Base-by-base conservation (phyloP, 2,888 invertebrate genomes). In the Callyntrura guangdongensis region DNA sequence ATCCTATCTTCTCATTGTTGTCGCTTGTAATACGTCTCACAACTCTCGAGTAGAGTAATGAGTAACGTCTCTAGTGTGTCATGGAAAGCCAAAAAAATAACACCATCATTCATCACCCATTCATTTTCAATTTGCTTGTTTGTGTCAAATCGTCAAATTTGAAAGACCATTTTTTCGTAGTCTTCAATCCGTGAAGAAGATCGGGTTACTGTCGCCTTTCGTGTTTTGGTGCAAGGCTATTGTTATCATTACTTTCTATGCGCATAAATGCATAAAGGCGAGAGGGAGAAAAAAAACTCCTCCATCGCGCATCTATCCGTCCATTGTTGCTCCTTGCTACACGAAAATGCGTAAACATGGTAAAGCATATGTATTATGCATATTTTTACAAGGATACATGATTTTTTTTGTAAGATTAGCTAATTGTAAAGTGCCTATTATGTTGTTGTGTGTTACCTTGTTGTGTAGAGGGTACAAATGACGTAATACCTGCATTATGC, bases 211-310 rank as follows among this genome's bases (percentile, higher is more conserved):
- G 25, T n/a, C 3, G 47, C 36, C 27, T 17, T 59, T 72, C 72
- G 12, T 72, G 47, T 85, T 85, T 85, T 85, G 72, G 85, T 85
- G 85, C 85, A 85, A 85, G 85, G 85, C 85, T 72, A 14, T 53
- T 72, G 22, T 85, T 53, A 53, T 53, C 45, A 64, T 64, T 47
- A 47, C 12, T 47, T 59, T 12, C 8, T 8, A 9, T 25, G 14
- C 9, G 22, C 56, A 79, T 56, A 53, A 27, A 36, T 36, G 36
- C 2, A 36, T 2, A 36, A 36, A 36, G 36, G 36, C n/a, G n/a
- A n/a, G n/a, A n/a, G n/a, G n/a, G n/a, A n/a, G n/a, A n/a, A n/a
- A n/a, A 59, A 79, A 79, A 25, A 9, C 53, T 56, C n/a, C 53
- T 56, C 8, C 27, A 36, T 81, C 36, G 2, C 36, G n/a, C 36